phyloP scores from a whole-genome alignment of 2,797 vertebrate species.

The Pteropus rufus region DNA sequence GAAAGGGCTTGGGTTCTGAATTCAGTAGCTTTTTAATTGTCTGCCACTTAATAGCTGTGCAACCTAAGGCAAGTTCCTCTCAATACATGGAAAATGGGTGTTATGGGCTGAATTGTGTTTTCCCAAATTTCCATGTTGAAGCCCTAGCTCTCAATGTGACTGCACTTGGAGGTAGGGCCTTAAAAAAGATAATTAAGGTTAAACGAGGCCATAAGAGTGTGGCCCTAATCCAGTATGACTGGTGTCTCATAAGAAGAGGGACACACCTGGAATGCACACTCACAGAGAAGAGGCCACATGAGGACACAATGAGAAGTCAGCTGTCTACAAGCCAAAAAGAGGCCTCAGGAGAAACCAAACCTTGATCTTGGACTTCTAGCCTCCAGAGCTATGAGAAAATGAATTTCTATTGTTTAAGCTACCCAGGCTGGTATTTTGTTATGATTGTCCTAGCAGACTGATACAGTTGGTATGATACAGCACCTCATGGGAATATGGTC shows the following conservation, averaged over 20 bases:
- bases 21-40: not conserved
- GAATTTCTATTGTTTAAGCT: not conserved
- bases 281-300: not conserved
- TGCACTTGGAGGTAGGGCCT: not conserved
- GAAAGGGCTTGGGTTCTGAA: not conserved
- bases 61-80: not conserved
- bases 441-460: not conserved
- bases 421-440: not conserved
- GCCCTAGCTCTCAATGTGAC: not conserved
- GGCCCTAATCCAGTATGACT: not conserved
- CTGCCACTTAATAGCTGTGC: not conserved
- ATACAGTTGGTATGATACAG: not conserved
- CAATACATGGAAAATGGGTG: not conserved
- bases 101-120: not conserved
- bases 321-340: not conserved
- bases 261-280: not conserved
- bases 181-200: not conserved
- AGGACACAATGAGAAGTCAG: not conserved
- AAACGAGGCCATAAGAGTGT: not conserved
- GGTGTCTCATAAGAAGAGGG: not conserved
- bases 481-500: not conserved
- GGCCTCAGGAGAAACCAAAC: not conserved
- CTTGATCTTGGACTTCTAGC: not conserved
- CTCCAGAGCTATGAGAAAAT: not conserved
- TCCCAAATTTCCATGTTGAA: not conserved